Conservation (phyloP, 2,113 vertebrate genomes). For the Microtus montanus region DNA sequence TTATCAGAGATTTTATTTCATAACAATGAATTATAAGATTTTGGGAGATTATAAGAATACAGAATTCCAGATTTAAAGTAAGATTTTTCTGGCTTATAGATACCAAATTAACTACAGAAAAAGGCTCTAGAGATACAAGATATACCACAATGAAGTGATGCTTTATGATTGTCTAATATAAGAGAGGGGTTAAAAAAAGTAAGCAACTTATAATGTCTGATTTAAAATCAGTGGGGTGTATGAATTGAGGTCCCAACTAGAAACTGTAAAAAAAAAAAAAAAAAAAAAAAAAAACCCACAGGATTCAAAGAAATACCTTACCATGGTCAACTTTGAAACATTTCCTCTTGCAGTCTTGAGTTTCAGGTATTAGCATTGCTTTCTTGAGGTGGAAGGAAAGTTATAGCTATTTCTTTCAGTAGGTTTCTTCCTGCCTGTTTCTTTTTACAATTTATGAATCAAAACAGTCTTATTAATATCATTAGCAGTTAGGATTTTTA, state of each 20-base stretch:
- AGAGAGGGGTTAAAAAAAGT: background rate
- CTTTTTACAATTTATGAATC: background rate
- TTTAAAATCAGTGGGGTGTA: background rate
- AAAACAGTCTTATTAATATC: background rate
- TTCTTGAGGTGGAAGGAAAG: background rate
- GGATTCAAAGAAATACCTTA: background rate
- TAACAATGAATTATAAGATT: background rate
- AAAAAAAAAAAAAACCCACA: background rate
- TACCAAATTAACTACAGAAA: background rate
- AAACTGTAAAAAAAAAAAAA: background rate
- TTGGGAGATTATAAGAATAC: background rate
- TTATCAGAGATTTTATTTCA: background rate
- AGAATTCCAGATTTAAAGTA: background rate
- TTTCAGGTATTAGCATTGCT: background rate
- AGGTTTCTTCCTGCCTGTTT: background rate
- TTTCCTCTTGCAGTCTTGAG: background rate
- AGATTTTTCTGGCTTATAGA: background rate
- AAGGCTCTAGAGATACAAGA: too few species aligned
- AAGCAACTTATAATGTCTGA: background rate
- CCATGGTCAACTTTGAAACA: background rate
- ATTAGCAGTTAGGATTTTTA: background rate
- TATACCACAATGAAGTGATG: background rate
- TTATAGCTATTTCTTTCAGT: background rate
- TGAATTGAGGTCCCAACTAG: background rate
- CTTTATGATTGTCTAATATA: background rate